Conservation (phyloP, 2,113 vertebrate species). For the Spea multiplicata region DNA sequence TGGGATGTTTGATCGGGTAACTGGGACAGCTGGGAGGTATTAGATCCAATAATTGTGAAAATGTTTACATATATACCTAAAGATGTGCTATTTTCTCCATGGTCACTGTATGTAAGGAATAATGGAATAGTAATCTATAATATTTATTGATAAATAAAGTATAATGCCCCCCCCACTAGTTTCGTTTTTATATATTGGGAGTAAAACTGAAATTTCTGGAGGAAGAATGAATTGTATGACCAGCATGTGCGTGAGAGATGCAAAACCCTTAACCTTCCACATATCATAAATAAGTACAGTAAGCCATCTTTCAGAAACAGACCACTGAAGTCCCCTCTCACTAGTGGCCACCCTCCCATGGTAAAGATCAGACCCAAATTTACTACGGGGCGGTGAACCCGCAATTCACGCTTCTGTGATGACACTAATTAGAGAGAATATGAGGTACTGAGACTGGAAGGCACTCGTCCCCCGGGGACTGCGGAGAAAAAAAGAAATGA, state of each 20-base stretch:
- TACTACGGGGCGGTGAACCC: constrained; percentile 28
- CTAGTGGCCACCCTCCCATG: constrained; percentile 3
- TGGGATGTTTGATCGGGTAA: no score
- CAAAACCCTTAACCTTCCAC: constrained; percentile 5
- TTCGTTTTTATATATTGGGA: no score
- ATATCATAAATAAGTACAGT: constrained; percentile 12
- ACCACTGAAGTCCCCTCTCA: constrained; percentile 3
- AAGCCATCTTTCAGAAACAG: constrained; percentile 6
- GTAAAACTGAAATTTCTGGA: constrained; percentile 1
- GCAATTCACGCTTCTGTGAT: constrained; percentile 20
- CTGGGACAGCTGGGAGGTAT: no score
- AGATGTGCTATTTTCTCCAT: no score
- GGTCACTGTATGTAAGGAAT: no score
- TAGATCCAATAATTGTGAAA: no score
- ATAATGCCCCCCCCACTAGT: no score
- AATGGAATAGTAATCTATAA: no score
- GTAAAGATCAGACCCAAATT: constrained; percentile 19
- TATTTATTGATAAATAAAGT: no score
- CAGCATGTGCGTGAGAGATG: neutral
- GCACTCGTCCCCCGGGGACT: constrained; percentile 30
- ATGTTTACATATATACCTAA: no score
- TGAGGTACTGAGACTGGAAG: constrained; percentile 34
- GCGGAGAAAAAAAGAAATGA: constrained; percentile 31
- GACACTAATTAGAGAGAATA: constrained; percentile 45
- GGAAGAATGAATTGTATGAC: constrained; percentile 10